Evolutionary conservation across 2,113 vertebrate species (phyloP), one percentile per base, ranked within the genome.

Genomic region (Polypterus senegalus): DNA sequence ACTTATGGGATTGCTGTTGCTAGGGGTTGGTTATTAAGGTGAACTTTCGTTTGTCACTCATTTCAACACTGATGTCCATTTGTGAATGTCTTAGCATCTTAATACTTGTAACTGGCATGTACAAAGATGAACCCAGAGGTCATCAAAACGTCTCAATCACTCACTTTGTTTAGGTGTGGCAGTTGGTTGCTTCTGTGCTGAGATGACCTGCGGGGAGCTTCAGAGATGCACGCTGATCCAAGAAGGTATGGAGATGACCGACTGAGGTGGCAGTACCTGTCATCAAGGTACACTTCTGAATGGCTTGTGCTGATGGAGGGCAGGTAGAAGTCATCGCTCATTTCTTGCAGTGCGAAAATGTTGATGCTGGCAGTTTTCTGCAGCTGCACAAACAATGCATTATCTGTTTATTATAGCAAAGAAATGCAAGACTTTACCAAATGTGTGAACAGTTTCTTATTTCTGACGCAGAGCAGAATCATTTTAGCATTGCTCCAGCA

Each of bases 211-310:
- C 77, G 77, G 0, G 84, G 83, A 4, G 81, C 79, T 62, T 80
- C 63, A 1, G 80, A 84, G 43, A 72, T 77, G 55, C 75, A 71
- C 8, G 75, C 70, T 58, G 74, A 74, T 70, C 70, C 70, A 11
- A 72, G 71, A 11, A 82, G 73, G 55, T 79, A 79, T 5, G 76
- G 71, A 9, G 79, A 84, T 51, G 81, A 84, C 66, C 80, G 80
- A 62, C 73, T 86, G 61, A 84, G 76, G 47, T 69, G 56, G 3
- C 66, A 70, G 61, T 61, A 63, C 4, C 75, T 11, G 1, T 73
- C 66, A 10, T 48, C 71, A 3, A 81, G 70, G 48, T 64, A 77
- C 3, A 75, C 71, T 1, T 58, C 10, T 6, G 9, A 9, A 9
- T 5, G 46, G 52, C 72, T 82, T 0, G 64, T 59, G n/a, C 65